Percentiles rank a stretch among this genome's conserved stretches.
Evolutionary conservation across 2,797 vertebrate genomes (phyloP).

Genomic region (Phoeniculus purpureus): DNA sequence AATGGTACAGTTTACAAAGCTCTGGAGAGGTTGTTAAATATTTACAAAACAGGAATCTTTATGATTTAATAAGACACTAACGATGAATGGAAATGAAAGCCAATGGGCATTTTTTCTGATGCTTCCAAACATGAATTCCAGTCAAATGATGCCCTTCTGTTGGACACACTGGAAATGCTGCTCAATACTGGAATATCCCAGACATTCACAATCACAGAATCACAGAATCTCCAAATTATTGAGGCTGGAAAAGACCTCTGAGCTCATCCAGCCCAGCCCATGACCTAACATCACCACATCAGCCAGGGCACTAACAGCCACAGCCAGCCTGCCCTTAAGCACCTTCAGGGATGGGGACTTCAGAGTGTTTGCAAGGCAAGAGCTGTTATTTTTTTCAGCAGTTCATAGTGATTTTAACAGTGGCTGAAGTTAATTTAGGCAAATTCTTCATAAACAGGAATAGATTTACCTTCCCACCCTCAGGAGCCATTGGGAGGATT

Average conservation of each 20-base stretch:
- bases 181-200: not conserved
- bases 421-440: conserved; percentile 57
- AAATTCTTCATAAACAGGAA: conserved; percentile 66
- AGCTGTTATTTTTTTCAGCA: not conserved
- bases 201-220: not conserved
- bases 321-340: too few species aligned
- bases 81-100: conserved; percentile 46
- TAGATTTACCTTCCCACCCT: conserved; percentile 57
- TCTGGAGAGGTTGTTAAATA: conserved; percentile 55
- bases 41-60: conserved; percentile 65
- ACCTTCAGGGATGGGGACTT: too few species aligned
- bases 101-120: conserved; percentile 13
- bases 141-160: not conserved
- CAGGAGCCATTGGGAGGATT: conserved; percentile 35
- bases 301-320: too few species aligned
- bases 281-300: too few species aligned
- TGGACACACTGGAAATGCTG: not conserved
- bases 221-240: too few species aligned
- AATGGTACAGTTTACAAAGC: conserved; percentile 47
- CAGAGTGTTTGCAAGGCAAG: conserved; percentile 19
- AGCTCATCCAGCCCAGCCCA: too few species aligned
- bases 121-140: not conserved
- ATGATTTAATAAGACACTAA: conserved; percentile 60
- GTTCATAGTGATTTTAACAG: conserved; percentile 42
- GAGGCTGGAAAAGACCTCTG: too few species aligned